These are phyloP conservation scores for Dicerorhinus sumatrensis DNA, from an alignment of 2,113 vertebrate genomes.

Conservation along the genomic window DNA sequence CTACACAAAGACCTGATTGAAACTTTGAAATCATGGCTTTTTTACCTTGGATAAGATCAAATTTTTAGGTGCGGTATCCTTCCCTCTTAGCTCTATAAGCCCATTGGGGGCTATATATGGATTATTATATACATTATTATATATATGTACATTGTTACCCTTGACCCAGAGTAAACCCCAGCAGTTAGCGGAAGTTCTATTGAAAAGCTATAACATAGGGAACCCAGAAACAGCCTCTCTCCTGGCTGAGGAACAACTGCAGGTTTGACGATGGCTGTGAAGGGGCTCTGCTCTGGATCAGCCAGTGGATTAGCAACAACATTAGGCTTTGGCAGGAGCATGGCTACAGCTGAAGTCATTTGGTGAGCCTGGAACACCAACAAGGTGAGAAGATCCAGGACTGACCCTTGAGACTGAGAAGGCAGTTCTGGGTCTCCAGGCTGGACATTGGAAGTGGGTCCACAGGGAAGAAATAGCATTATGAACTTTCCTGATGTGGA, in stretches of 20 bases:
- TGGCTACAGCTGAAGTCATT: background rate
- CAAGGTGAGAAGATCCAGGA: background rate
- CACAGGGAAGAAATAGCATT: background rate
- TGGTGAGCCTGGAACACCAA: background rate
- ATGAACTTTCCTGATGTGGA: background rate
- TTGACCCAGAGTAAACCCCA: background rate
- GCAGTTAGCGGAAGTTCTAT: background rate
- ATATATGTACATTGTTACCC: background rate
- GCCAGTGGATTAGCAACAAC: background rate
- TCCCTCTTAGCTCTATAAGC: background rate
- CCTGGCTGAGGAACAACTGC: background rate
- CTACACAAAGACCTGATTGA: background rate
- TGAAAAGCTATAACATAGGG: background rate
- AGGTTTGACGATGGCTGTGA: background rate
- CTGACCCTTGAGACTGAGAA: background rate
- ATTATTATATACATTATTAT: too few species aligned
- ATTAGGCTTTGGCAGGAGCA: background rate
- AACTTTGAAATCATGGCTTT: background rate
- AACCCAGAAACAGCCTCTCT: background rate
- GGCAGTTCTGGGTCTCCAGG: background rate
- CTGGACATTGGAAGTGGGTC: background rate
- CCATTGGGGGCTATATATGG: too few species aligned
- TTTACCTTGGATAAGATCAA: background rate
- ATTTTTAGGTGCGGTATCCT: background rate
- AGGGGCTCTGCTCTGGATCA: background rate